These are phyloP conservation scores for Mustelus asterias DNA, from an alignment of 2,113 vertebrate species.

Conservation along the genomic window DNA sequence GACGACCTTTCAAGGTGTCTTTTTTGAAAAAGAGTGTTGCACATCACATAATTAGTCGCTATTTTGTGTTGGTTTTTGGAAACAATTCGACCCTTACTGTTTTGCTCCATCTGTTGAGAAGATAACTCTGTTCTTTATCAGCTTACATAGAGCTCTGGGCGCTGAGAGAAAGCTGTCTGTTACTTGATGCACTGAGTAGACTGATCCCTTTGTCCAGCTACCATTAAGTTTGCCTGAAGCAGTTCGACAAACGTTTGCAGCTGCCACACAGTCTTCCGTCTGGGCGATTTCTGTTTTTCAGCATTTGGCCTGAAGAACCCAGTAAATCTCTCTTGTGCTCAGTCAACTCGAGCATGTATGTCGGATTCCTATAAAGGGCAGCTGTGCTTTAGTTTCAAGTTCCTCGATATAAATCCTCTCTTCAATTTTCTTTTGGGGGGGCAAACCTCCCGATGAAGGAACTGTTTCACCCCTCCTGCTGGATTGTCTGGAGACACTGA, in stretches of 20 bases:
- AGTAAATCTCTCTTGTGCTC: neutral
- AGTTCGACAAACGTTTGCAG: neutral
- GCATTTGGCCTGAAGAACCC: neutral
- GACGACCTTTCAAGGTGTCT: neutral
- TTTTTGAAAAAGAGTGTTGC: neutral
- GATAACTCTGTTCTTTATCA: neutral
- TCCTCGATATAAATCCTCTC: neutral
- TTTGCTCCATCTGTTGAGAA: neutral
- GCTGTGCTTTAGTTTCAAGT: conserved; percentile 16
- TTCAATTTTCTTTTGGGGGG: neutral
- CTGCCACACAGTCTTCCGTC: neutral
- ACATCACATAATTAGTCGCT: neutral
- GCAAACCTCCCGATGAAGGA: neutral
- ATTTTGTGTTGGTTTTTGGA: neutral
- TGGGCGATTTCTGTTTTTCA: conserved; percentile 10
- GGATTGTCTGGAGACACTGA: neutral
- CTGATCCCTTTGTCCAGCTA: neutral
- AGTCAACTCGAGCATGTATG: neutral
- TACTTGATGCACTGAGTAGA: conserved; percentile 13
- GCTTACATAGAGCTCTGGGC: neutral
- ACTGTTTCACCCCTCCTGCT: neutral
- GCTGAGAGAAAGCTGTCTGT: neutral
- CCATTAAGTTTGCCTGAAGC: conserved; percentile 15
- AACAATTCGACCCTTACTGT: neutral
- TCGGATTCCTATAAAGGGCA: neutral